Percentiles rank a stretch among this genome's conserved stretches.
Conservation (phyloP, 2,797 vertebrate species). For the Decapterus maruadsi region DNA sequence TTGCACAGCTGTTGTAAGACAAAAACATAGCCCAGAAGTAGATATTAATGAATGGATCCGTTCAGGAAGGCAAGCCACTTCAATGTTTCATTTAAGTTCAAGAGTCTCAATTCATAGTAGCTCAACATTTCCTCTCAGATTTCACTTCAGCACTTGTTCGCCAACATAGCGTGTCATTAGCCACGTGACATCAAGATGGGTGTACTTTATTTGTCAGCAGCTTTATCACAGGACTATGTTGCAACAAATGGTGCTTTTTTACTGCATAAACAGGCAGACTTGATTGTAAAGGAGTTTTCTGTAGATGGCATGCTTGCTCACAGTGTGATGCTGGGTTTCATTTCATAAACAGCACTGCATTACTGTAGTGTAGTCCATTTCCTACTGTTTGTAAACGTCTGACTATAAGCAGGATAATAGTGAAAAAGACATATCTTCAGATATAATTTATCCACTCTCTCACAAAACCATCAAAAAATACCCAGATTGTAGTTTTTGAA, state of each 20-base stretch:
- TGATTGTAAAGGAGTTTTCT: not conserved
- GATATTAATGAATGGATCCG: conserved; percentile 16
- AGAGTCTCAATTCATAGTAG: conserved; percentile 7
- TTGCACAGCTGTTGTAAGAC: not conserved
- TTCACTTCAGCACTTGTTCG: not conserved
- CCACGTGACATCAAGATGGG: not conserved
- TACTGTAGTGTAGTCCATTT: not conserved
- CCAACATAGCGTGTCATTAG: not conserved
- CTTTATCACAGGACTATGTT: not conserved
- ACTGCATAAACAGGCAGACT: not conserved
- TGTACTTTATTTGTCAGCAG: not conserved
- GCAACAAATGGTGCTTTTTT: not conserved
- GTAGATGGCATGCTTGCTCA: not conserved
- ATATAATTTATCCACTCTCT: not conserved
- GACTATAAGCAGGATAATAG: not conserved
- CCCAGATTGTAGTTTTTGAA: not conserved
- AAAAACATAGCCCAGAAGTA: not conserved
- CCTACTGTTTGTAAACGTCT: not conserved
- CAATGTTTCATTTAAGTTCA: conserved; percentile 9
- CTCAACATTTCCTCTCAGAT: conserved; percentile 1
- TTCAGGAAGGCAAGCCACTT: conserved; percentile 3
- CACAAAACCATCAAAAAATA: conserved; percentile 1
- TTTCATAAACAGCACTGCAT: not conserved
- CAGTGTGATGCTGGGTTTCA: not conserved
- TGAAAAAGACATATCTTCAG: not conserved